Evolutionary conservation across 1,140 invertebrate species (phyloP), one percentile per base, ranked within the genome.

Genomic region (Phenacoccus solenopsis): DNA sequence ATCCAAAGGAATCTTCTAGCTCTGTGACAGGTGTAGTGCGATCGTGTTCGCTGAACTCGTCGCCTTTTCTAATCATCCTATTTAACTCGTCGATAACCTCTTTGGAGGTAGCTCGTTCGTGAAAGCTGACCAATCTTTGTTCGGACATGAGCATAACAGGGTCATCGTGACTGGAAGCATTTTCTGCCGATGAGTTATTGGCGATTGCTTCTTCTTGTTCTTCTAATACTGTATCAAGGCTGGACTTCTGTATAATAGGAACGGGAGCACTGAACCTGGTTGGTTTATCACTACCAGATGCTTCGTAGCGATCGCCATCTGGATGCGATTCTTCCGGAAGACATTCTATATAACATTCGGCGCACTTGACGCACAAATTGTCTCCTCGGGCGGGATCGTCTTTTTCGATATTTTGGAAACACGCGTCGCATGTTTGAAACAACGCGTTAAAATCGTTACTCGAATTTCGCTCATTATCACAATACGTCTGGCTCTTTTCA

Each of bases 61-160:
- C 82, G 0, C 81, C 82, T 70, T 82, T 84, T n/a, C 80, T 80
- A 61, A 88, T 88, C 85, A 88, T 87, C 74, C 86, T 81, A 76
- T 88, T 88, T 28, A 89, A 78, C 76, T 88, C 87, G 72, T 88
- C 87, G 71, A 88, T 88, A n/a, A 88, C 86, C 75, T 89, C 86
- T 75, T 88, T 88, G 27, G 86, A 88, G 28, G 87, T 87, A 4
- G 87, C 86, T 57, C 84, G 81, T 75, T 88, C 86, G 74, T 87
- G 86, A 76, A 88, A 88, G 78, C 86, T 87, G 74, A 79, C 80
- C 61, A 77, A 81, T 74, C 78, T 80, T 35, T 82, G 78, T 73
- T 83, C 82, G 69, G 87, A 85, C 75, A 87, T 86, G 9, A 27
- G 2, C 3, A 49, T 49, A n/a, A 49, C 30, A 1, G 30, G 25